Evolutionary conservation across 2,888 invertebrate species (phyloP), one percentile per base, ranked within the genome.

Genomic region (Agrochola lychnidis): DNA sequence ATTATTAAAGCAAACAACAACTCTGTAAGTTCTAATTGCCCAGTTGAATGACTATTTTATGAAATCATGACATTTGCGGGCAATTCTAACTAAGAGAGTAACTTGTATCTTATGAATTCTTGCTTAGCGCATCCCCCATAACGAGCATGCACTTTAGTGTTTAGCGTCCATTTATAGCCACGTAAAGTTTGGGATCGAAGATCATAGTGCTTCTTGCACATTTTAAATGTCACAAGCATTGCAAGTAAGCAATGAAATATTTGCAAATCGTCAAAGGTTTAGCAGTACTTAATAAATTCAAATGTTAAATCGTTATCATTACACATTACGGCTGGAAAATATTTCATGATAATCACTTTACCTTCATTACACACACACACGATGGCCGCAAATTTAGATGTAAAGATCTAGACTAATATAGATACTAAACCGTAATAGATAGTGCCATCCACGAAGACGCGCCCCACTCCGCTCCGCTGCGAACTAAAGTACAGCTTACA

Each of bases 201-300:
- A 61, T 53, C 53, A 61, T 10, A 51, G 51, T 53, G 79, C 61
- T 5, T 25, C 51, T 78, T 67, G 61, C 61, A 67, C 14, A 36
- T 67, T 61, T 14, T 78, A 76, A 78, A 67, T 76, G 68, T 36
- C 61, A 45, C 22, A 53, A 53, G 36, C 45, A 16, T 59, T 45
- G 14, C 36, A 68, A 59, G 16, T 9, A n/a, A 30, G 53, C 3
- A 16, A 14, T 14, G 7, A 51, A 6, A 30, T 30, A 53, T 76
- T 74, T 30, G n/a, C n/a, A 53, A 76, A 76, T n/a, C 14, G 51
- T 19, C n/a, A 25, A 75, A 22, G n/a, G 76, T 76, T 19, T 30
- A 30, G 30, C 1, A 53, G 61, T 51, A 42, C 16, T 5, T 25
- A 48, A 14, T 30, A 73, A 7, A 56, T 40, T 51, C 4, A 72